Evolutionary conservation across 2,888 invertebrate genomes (phyloP), one percentile per base, ranked within the genome.

Genomic region (Linyphia triangularis): DNA sequence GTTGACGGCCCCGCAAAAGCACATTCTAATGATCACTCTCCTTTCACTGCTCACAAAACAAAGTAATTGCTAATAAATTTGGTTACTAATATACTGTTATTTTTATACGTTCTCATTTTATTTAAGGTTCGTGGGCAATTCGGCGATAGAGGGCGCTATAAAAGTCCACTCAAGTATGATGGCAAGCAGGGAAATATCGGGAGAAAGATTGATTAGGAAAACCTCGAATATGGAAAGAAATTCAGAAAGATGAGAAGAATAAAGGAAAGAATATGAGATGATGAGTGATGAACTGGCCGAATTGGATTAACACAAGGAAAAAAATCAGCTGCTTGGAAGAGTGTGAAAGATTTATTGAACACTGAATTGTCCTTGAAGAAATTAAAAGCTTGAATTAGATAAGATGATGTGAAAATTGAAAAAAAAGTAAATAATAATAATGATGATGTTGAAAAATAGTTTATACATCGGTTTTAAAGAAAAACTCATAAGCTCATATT

Each of bases 261-360:
- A 79, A 79, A 79, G 79, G 43, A 79, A 61, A 33, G 79, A 85
- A 85, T 70, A 85, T 78, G 85, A 85, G 85, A 78, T 70, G 85
- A 79, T 85, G 85, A 85, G 51, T 85, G 85, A 85, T 85, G 85
- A 85, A 85, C 79, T 78, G 69, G 70, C 78, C 70, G 70, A 70
- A 77, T 70, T 85, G 85, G 85, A 85, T 85, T 85, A 85, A 85
- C 85, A 85, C 85, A 63, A 24, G 63, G 40, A 83, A 75, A 69
- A 84, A 65, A 69, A 65, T 78, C 33, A 43, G 63, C 51, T 85
- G 85, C 85, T 78, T 72, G 79, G 70, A 63, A 63, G 78, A 72
- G 85, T 85, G 85, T 85, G 85, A 85, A 72, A 85, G 85, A 85
- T 85, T 85, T 85, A 85, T 85, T 70, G 85, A 85, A 85, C 43